Evolutionary conservation across 2,113 vertebrate genomes (phyloP).

Genomic region (Cynoglossus semilaevis): DNA sequence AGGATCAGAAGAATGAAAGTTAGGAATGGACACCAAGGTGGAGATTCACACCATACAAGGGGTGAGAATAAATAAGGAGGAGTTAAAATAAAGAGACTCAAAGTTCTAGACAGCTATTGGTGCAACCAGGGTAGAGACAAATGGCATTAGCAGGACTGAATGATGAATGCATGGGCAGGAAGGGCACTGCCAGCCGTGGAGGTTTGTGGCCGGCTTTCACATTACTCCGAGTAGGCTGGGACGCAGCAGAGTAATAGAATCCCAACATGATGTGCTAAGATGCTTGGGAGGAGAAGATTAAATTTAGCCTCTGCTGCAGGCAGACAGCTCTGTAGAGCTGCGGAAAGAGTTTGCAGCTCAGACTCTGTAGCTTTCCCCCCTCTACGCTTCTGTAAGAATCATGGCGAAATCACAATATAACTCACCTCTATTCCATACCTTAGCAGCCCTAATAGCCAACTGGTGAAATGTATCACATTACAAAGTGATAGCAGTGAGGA

Average conservation of each 20-base stretch:
- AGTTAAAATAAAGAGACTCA: slow-evolving; percentile 26
- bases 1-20: slow-evolving; percentile 31
- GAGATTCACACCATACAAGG: slow-evolving; percentile 37
- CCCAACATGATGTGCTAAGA: slow-evolving; percentile 68
- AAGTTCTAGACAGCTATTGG: slow-evolving; percentile 30
- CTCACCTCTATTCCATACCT: slow-evolving; percentile 58
- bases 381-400: slow-evolving; percentile 46
- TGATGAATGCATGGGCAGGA: slow-evolving; percentile 53
- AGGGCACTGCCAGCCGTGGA: slow-evolving; percentile 54
- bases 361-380: slow-evolving; percentile 36
- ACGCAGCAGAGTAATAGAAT: slow-evolving; percentile 72
- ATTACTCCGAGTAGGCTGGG: slow-evolving; percentile 59
- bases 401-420: slow-evolving; percentile 59
- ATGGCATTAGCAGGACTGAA: slow-evolving; percentile 55
- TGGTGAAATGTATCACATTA: slow-evolving; percentile 63
- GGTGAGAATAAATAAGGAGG: slow-evolving; percentile 25
- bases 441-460: slow-evolving; percentile 48
- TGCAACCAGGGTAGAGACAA: slow-evolving; percentile 26
- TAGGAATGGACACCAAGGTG: neutral
- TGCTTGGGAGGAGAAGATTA: slow-evolving; percentile 61
- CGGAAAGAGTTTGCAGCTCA: slow-evolving; percentile 22
- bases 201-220: slow-evolving; percentile 65
- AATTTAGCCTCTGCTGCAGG: slow-evolving; percentile 69
- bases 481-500: slow-evolving; percentile 38
- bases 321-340: slow-evolving; percentile 29